Base-by-base conservation (phyloP, 2,797 vertebrate genomes). In the Anabacerthia variegaticeps region DNA sequence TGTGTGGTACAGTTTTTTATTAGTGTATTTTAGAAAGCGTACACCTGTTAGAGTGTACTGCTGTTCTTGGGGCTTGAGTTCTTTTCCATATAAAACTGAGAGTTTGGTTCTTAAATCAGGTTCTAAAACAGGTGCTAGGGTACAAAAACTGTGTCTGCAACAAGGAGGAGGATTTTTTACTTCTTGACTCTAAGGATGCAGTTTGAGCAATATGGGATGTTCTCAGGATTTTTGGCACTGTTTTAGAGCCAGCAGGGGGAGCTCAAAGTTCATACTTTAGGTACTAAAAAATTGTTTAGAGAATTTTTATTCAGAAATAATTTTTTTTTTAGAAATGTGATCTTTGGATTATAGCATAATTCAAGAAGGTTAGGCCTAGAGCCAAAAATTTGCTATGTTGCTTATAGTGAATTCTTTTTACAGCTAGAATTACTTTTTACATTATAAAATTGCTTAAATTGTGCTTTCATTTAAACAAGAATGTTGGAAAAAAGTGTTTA, bases 171-270 rank as follows among this genome's bases (percentile, higher is more conserved):
- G 0, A 3, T 48, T 73, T 76, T 73, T 85, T 41, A 46, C 32
- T 20, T 58, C 8, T 39, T 74, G 44, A 19, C 27, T 71, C 2
- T 28, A 49, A 71, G 28, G 55, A 20, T 6, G 4, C 36, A 14
- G 11, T 48, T 77, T 3, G 65, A 77, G 28, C 6, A 1, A 52
- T 39, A 1, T 7, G 24, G 26, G 19, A 13, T 41, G 28, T 83
- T 62, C 54, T 30, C 15, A 17, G 41, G 16, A 17, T 39, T 48
- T 22, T 46, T 84, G 43, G 66, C 32, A 2, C 22, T 62, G 1
- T 27, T 32, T 13, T 24, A 21, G 51, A 43, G 28, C 74, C 96
- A 95, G 94, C 67, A 97, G 96, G 32, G 90, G 93, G 95, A 90
- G 96, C 91, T 65, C 26, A 3, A 66, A 63, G 73, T n/a, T 89